Conservation (phyloP, 2,797 vertebrate genomes). For the Loris lydekkerianus region DNA sequence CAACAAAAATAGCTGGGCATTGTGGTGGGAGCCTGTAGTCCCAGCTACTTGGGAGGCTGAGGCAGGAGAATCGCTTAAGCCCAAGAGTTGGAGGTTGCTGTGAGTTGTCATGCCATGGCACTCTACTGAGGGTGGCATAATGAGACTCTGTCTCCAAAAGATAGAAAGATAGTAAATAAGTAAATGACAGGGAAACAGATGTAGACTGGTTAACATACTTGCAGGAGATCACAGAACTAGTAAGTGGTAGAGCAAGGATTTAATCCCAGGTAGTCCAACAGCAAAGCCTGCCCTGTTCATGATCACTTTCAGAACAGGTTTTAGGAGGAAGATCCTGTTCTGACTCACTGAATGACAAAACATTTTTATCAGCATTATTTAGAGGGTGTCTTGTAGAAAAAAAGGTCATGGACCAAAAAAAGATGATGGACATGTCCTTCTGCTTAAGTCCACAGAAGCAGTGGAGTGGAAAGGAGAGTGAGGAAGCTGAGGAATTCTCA, state of each 20-base stretch:
- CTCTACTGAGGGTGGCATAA: too few species aligned
- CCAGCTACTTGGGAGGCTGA: too few species aligned
- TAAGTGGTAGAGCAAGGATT: conserved; percentile 38
- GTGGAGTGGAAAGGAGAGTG: background rate
- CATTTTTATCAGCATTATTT: conserved; percentile 31
- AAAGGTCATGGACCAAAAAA: conserved; percentile 2
- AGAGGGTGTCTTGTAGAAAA: background rate
- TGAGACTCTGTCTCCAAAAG: too few species aligned
- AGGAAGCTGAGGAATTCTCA: background rate
- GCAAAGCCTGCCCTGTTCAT: background rate
- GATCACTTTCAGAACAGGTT: conserved; percentile 44
- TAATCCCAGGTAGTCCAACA: background rate
- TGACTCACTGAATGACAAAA: conserved; percentile 48
- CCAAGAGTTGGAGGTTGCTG: too few species aligned
- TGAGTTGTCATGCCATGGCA: too few species aligned
- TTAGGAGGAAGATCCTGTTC: background rate
- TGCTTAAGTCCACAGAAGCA: conserved; percentile 25
- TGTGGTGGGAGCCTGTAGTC: too few species aligned
- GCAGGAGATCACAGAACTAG: background rate
- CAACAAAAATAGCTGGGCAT: too few species aligned
- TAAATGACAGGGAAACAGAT: background rate
- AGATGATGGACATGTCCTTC: background rate
- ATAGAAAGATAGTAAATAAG: too few species aligned
- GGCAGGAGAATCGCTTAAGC: too few species aligned
- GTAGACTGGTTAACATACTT: background rate